Evolutionary conservation across 1,140 invertebrate genomes (phyloP), one percentile per base, ranked within the genome.

Genomic region (Philaenus spumarius): DNA sequence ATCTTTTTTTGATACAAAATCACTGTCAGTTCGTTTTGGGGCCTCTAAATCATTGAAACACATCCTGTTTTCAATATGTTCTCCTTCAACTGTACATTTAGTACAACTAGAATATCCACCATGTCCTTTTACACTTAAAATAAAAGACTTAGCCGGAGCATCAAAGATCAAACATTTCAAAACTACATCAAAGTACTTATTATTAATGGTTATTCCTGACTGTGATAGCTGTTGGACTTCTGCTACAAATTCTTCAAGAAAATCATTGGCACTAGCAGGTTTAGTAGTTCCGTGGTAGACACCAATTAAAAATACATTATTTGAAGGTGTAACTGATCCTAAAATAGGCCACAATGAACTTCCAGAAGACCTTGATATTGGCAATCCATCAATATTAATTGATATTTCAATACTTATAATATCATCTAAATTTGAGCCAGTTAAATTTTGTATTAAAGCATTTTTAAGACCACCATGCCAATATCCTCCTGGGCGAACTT

Each of bases 131-230:
- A 62, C 59, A 17, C 47, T 50, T 47, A 66, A n/a, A n/a, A n/a
- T n/a, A n/a, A n/a, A n/a, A n/a, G n/a, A n/a, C n/a, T n/a, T n/a
- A n/a, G n/a, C n/a, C 67, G 69, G 71, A 7, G 67, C 60, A 67
- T 74, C 71, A 62, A 67, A 73, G 24, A 71, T 61, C 45, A 72
- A 58, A 53, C 46, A 56, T 24, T 57, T 34, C 15, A 69, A 39
- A 20, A 58, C 48, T 45, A 70, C 15, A 17, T 48, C 52, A 4
- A 46, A 7, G 2, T 2, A 12, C 14, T 52, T 12, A 11, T 30
- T 35, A n/a, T 52, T 52, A 30, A 26, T 26, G 17, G 4, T 56
- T 2, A 52, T 26, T 5, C 48, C 48, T 26, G 4, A n/a, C 19
- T n/a, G 4, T 12, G n/a, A 26, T 2, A 52, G 11, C 9, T 2